Evolutionary conservation across 2,888 invertebrate genomes (phyloP).

Genomic region (Patella pellucida): DNA sequence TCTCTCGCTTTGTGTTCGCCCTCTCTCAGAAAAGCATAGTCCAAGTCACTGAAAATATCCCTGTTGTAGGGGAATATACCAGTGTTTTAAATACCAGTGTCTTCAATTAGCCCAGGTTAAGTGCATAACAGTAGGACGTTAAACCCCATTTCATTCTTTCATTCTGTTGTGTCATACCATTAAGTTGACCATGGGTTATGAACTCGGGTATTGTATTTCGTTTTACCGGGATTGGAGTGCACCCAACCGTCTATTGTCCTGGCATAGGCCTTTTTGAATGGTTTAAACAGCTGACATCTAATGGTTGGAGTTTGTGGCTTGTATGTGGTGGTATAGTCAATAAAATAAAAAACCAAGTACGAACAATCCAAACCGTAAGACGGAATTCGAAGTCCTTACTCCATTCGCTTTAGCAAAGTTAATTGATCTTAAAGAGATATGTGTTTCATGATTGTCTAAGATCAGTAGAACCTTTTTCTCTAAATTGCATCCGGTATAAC

Average conservation of each 20-base stretch:
- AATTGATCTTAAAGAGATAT: constrained; percentile 17
- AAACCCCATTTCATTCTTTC: constrained; percentile 30
- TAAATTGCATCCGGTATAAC: too few species aligned
- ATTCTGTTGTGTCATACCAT: constrained; percentile 23
- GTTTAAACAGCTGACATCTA: constrained; percentile 50
- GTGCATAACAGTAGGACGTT: too few species aligned
- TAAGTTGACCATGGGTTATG: constrained; percentile 27
- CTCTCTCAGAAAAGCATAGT: too few species aligned
- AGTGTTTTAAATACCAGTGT: too few species aligned
- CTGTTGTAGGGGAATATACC: constrained; percentile 24
- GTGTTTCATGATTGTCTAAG: too few species aligned
- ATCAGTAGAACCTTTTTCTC: constrained; percentile 45
- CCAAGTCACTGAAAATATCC: neutral
- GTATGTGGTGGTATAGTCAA: constrained; percentile 54
- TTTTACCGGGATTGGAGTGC: constrained; percentile 56
- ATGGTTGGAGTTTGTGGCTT: constrained; percentile 58
- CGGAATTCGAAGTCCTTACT: too few species aligned
- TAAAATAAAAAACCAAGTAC: too few species aligned
- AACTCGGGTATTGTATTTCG: constrained; percentile 48
- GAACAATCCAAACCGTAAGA: too few species aligned
- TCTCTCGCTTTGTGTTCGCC: too few species aligned
- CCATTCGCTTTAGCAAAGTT: constrained; percentile 31
- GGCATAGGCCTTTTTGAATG: constrained; percentile 54
- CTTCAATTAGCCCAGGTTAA: too few species aligned
- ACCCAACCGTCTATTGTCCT: constrained; percentile 43